Conservation (phyloP, 2,888 invertebrate species). For the Napeogenes sylphis region DNA sequence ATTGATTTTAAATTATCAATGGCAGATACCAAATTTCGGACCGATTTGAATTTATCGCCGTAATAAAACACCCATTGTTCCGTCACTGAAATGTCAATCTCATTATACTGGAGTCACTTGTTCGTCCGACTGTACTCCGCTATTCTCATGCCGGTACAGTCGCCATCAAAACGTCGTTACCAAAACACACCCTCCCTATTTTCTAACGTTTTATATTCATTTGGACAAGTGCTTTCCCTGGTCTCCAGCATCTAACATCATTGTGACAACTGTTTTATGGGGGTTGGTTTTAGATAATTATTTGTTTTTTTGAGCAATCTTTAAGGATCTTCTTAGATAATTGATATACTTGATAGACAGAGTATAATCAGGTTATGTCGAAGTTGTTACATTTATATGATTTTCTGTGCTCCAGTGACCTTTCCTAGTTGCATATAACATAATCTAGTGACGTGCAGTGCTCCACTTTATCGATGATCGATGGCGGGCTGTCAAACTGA, state of each 20-base stretch:
- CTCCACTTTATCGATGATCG: conserved; percentile 45
- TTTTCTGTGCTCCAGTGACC: conserved; percentile 26
- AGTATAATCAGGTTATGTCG: too few relatives aligned
- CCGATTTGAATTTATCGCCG: neutral
- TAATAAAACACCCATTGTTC: conserved; percentile 10
- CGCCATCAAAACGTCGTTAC: conserved; percentile 56
- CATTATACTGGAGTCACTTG: conserved; percentile 41
- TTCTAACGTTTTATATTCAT: conserved; percentile 44
- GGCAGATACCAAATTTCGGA: neutral
- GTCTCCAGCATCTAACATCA: conserved; percentile 17
- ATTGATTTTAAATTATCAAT: neutral
- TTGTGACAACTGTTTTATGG: conserved; percentile 10
- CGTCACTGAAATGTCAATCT: conserved; percentile 41
- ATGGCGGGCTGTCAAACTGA: conserved; percentile 51
- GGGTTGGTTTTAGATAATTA: too few relatives aligned
- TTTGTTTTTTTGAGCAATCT: too few relatives aligned
- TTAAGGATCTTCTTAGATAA: too few relatives aligned
- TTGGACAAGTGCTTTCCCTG: conserved; percentile 31
- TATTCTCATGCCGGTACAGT: conserved; percentile 32
- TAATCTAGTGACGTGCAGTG: conserved; percentile 32
- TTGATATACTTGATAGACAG: too few relatives aligned
- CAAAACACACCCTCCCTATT: conserved; percentile 46
- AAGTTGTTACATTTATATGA: conserved; percentile 10
- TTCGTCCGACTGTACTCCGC: conserved; percentile 24
- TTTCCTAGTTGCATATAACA: conserved; percentile 26